phyloP scores from a whole-genome alignment of 2,888 invertebrate species.

The Allygus modestus region DNA sequence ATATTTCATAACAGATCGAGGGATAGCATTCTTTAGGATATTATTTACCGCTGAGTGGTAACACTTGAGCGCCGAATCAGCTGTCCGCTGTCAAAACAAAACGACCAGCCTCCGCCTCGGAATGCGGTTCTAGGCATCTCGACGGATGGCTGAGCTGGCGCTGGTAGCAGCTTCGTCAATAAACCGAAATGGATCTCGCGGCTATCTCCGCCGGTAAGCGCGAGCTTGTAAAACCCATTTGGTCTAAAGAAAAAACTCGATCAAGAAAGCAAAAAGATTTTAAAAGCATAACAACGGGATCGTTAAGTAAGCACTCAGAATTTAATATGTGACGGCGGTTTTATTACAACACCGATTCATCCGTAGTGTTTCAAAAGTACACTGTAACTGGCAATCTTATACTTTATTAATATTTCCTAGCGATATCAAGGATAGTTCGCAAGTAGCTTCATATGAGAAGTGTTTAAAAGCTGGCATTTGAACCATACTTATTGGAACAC shows the following conservation, averaged over 20 bases:
- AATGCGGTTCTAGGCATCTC: conserved; percentile 13
- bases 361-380: too few species aligned
- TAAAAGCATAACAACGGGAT: neutral
- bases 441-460: too few species aligned
- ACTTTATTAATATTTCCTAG: too few species aligned
- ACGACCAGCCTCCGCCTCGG: conserved; percentile 24
- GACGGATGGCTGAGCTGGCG: neutral
- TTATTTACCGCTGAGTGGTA: too few species aligned
- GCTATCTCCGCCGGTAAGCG: neutral
- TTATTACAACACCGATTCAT: too few species aligned
- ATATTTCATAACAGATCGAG: too few species aligned
- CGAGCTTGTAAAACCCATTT: conserved; percentile 33
- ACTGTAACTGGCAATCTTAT: too few species aligned
- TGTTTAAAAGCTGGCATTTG: too few species aligned
- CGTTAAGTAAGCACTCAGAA: neutral
- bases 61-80: neutral
- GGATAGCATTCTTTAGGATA: too few species aligned
- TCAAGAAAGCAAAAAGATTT: neutral
- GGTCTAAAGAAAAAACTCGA: neutral
- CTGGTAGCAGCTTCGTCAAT: conserved; percentile 42
- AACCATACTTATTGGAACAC: too few species aligned
- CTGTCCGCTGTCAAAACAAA: conserved; percentile 44
- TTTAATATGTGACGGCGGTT: too few species aligned
- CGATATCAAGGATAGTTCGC: too few species aligned
- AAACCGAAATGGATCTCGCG: conserved; percentile 36